phyloP scores from a whole-genome alignment of 1,140 invertebrate species.

The Periplaneta americana region DNA sequence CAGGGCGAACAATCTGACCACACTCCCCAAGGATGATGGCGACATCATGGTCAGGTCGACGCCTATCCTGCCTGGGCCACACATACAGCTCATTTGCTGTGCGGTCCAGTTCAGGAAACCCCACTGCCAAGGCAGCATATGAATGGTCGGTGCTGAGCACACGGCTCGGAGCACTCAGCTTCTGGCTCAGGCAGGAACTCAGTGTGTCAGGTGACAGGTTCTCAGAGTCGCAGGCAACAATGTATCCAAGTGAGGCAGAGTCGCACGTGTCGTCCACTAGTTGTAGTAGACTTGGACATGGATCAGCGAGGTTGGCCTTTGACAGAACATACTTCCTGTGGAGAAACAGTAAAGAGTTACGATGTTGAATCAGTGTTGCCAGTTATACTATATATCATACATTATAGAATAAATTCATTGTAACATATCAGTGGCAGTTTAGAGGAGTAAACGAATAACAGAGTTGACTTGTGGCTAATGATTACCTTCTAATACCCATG shows the following conservation, averaged over 20 bases:
- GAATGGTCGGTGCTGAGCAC: constrained; percentile 37
- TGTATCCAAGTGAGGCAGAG: constrained; percentile 22
- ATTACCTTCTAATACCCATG: no score
- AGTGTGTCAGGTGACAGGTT: constrained; percentile 23
- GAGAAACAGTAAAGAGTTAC: neutral
- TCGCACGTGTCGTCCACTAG: constrained; percentile 29
- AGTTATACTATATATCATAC: no score
- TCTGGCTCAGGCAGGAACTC: constrained; percentile 32
- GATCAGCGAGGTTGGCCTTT: constrained; percentile 25
- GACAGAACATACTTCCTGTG: constrained; percentile 32
- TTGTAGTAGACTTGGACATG: constrained; percentile 36
- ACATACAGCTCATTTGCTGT: constrained; percentile 29
- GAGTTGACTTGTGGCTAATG: no score
- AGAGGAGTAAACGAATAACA: no score
- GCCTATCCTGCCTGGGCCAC: constrained; percentile 24
- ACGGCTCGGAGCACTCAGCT: constrained; percentile 44
- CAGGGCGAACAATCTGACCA: constrained; percentile 37
- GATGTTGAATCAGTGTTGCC: no score
- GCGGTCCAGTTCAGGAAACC: constrained; percentile 47
- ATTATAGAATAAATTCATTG: no score
- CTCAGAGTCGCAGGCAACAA: constrained; percentile 18
- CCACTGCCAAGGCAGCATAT: constrained; percentile 44
- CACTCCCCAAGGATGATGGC: constrained; percentile 34
- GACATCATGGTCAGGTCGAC: neutral
- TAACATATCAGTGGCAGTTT: no score